These are phyloP conservation scores for Bugulina stolonifera DNA, from an alignment of 2,888 invertebrate species.

Conservation along the genomic window DNA sequence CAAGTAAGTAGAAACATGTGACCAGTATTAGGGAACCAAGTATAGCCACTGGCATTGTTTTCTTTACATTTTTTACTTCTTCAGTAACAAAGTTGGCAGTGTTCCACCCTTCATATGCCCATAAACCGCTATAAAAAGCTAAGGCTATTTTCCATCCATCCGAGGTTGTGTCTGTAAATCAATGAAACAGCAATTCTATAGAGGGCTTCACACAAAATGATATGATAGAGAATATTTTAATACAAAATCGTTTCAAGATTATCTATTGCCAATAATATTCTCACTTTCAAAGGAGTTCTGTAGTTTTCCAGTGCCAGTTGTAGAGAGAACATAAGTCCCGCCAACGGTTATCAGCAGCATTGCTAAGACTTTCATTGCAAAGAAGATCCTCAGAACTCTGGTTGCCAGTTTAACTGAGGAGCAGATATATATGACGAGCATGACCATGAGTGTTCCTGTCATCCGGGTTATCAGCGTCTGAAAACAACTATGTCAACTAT, in stretches of 20 bases:
- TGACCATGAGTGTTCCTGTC: background rate
- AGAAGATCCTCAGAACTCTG: background rate
- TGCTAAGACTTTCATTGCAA: constrained; percentile 7
- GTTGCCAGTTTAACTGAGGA: background rate
- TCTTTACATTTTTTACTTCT: constrained; percentile 23
- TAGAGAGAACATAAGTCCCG: constrained; percentile 2
- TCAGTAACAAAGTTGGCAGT: constrained; percentile 23
- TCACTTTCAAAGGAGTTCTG: constrained; percentile 8
- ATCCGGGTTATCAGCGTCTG: background rate
- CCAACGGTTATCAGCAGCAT: constrained; percentile 7
- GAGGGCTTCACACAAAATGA: too few species aligned
- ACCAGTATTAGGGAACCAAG: background rate
- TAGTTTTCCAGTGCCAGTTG: background rate
- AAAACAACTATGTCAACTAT: too few species aligned
- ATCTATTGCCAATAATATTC: too few species aligned
- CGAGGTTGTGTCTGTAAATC: background rate
- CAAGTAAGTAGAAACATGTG: constrained; percentile 18
- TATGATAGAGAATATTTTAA: too few species aligned
- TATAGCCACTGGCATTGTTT: constrained; percentile 6
- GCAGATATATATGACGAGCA: background rate
- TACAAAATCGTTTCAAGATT: too few species aligned
- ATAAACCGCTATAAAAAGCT: constrained; percentile 25
- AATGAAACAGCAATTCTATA: too few species aligned
- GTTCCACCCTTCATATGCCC: constrained; percentile 26
- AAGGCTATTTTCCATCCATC: constrained; percentile 1